Evolutionary conservation across 2,888 invertebrate genomes (phyloP).

Genomic region (Ernsta delagoae): DNA sequence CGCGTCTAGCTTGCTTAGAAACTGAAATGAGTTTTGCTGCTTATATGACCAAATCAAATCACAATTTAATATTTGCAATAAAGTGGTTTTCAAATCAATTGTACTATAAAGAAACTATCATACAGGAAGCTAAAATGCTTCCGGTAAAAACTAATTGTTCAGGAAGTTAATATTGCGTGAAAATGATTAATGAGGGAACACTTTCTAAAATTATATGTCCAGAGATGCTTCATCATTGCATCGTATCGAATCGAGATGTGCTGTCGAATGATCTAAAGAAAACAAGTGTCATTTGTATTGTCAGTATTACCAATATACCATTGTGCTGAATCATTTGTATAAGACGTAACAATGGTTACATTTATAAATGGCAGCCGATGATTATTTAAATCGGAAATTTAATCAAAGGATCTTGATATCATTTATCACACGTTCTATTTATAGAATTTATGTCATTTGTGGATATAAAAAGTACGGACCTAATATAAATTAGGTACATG

Average conservation of each 20-base stretch:
- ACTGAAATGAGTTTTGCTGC: too few relatives aligned
- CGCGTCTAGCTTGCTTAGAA: too few relatives aligned
- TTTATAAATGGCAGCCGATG: not conserved
- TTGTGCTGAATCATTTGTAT: conserved; percentile 17
- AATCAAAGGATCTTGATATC: not conserved
- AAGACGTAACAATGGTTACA: not conserved
- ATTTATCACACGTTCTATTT: conserved; percentile 1
- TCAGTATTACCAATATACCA: not conserved
- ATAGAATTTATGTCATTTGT: conserved; percentile 4
- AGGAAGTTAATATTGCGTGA: conserved; percentile 30
- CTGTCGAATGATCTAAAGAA: conserved; percentile 12
- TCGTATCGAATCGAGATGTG: conserved; percentile 20
- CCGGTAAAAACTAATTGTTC: conserved; percentile 13
- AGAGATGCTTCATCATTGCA: conserved; percentile 18
- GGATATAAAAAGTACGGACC: too few relatives aligned
- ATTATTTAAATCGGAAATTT: not conserved
- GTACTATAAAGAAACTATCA: not conserved
- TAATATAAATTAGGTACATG: too few relatives aligned
- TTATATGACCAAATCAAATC: not conserved
- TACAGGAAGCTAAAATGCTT: conserved; percentile 5
- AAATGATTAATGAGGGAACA: conserved; percentile 33
- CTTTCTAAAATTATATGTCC: conserved; percentile 29
- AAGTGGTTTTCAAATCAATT: not conserved
- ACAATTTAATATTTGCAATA: not conserved
- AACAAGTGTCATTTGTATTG: not conserved